Evolutionary conservation across 1,140 invertebrate genomes (phyloP), one percentile per base, ranked within the genome.

Genomic region (Drosophila virilis): DNA sequence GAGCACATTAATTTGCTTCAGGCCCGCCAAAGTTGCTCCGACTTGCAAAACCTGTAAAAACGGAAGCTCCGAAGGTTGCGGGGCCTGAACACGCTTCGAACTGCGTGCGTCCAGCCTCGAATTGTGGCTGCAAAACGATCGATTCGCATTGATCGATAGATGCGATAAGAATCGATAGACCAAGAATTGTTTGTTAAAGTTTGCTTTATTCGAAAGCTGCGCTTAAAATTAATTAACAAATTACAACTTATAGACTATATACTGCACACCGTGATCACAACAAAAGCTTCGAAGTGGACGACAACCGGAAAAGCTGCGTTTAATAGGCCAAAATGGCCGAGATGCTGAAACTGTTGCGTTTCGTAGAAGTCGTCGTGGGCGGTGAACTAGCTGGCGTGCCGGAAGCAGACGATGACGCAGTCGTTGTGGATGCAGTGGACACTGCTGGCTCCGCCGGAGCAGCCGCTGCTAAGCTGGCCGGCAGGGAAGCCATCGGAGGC

Each of bases 251-350:
- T 15, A 10, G 22, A 12, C 84, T 57, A 64, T 74, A 72, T 88
- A 78, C 67, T 78, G 83, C 83, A 89, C 84, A 89, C 64, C 78
- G 68, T 71, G 68, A 86, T 89, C 84, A 89, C 84, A 77, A 77
- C 75, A 65, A 68, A 67, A 80, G 72, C 65, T 77, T 52, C 61
- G 46, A 67, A 37, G 54, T 17, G 28, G 55, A 38, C 74, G 51
- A 46, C 13, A 22, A 32, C 8, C 8, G 8, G 17, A 38, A 22
- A 8, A 1, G 35, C 13, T 6, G 8, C 2, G 1, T 52, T 78
- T 33, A 91, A 54, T 90, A 91, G 9, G 90, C 90, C 65, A 91
- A 74, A 66, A 91, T 91, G n/a, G 90, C 90, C 0, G 90, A 91
- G 58, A 91, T 91, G 57, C 90, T 91, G 52, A 91, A 91, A 59